Conservation (phyloP, 2,888 invertebrate species). For the Leptinotarsa peninsularis region DNA sequence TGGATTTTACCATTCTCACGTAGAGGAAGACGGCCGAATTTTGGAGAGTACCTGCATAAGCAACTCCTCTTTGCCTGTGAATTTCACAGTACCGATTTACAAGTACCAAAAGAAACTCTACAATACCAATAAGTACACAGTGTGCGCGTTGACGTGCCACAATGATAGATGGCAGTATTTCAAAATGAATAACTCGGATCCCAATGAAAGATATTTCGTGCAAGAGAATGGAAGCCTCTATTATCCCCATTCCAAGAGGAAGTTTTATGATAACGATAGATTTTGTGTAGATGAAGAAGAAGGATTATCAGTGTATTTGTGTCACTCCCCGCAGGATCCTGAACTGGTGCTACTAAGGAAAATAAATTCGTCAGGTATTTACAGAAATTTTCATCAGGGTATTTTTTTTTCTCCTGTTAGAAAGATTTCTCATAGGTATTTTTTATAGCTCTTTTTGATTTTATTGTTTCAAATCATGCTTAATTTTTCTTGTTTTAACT, state of each 20-base stretch:
- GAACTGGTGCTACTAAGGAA: not conserved
- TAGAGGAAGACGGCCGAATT: constrained; percentile 24
- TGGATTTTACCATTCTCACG: constrained; percentile 41
- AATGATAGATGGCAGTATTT: constrained; percentile 35
- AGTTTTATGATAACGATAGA: constrained; percentile 42
- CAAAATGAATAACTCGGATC: constrained; percentile 39
- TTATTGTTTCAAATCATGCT: too few relatives aligned
- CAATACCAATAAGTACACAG: constrained; percentile 24
- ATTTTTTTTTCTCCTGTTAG: too few relatives aligned
- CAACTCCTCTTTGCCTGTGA: constrained; percentile 19
- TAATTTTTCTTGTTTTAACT: too few relatives aligned
- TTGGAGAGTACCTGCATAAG: constrained; percentile 25
- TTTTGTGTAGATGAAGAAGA: constrained; percentile 50
- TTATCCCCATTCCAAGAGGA: constrained; percentile 39
- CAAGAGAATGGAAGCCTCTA: constrained; percentile 52
- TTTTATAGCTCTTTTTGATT: too few relatives aligned
- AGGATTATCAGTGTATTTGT: constrained; percentile 46
- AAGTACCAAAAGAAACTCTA: constrained; percentile 13
- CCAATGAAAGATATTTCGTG: constrained; percentile 47
- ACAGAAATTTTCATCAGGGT: not conserved
- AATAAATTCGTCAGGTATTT: not conserved
- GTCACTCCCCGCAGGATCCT: constrained; percentile 36
- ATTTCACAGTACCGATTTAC: constrained; percentile 39
- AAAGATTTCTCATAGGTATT: too few relatives aligned
- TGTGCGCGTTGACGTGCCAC: constrained; percentile 40